Conservation (phyloP, 2,797 vertebrate genomes). For the Chaenodraco wilsoni region DNA sequence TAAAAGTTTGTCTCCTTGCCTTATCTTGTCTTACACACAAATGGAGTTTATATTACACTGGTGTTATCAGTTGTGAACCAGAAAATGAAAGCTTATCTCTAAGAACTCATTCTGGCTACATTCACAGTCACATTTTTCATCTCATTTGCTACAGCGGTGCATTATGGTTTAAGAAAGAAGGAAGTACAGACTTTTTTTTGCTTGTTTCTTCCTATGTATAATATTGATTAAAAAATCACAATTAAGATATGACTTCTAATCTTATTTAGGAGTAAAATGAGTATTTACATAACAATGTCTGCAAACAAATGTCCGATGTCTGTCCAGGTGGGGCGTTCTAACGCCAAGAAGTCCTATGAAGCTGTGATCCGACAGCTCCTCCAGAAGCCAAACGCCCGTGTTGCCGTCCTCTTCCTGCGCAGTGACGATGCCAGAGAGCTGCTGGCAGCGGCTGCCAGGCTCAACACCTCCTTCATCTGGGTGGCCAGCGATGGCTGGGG, state of each 20-base stretch:
- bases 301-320: slow-evolving; percentile 20
- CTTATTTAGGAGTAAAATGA: background rate
- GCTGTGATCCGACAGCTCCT: slow-evolving; percentile 93
- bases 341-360: slow-evolving; percentile 95
- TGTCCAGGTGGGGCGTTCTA: slow-evolving; percentile 90
- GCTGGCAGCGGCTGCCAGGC: slow-evolving; percentile 91
- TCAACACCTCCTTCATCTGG: slow-evolving; percentile 97
- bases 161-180: slow-evolving; percentile 21
- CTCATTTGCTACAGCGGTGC: slow-evolving; percentile 45
- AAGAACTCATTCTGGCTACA: slow-evolving; percentile 50
- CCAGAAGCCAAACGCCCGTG: slow-evolving; percentile 94
- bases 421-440: slow-evolving; percentile 95
- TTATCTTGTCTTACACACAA: slow-evolving; percentile 61
- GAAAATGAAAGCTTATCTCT: slow-evolving; percentile 64
- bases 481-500: slow-evolving; percentile 99
- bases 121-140: slow-evolving; percentile 59
- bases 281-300: slow-evolving; percentile 2
- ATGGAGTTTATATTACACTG: slow-evolving; percentile 64
- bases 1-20: slow-evolving; percentile 57
- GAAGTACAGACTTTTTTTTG: slow-evolving; percentile 1
- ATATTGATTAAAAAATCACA: slow-evolving; percentile 1
- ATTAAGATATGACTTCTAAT: background rate
- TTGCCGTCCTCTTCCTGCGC: slow-evolving; percentile 96
- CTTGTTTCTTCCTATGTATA: slow-evolving; percentile 13
- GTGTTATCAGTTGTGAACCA: slow-evolving; percentile 57